Base-by-base conservation (phyloP, 1,140 invertebrate genomes). In the Lutraria rhynchaena region DNA sequence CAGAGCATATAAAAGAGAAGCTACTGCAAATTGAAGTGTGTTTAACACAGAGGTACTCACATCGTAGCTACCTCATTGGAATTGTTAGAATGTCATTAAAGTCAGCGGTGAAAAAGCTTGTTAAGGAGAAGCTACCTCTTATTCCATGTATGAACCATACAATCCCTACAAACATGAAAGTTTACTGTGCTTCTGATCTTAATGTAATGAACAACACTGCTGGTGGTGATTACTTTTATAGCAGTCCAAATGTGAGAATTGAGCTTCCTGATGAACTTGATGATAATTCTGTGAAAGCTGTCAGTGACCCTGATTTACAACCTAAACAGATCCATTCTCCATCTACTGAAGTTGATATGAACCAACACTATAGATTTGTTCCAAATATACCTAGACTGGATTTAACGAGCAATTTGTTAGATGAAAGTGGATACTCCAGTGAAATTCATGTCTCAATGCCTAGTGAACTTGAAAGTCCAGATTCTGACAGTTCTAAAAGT, bases 111-210 rank as follows among this genome's bases (percentile, higher is more conserved):
- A 88, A 88, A 67, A 87, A 86, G 67, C 78, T 91, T 11, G 86
- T 90, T 2, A 81, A 87, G 27, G 89, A 91, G 63, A 89, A 89
- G 65, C 86, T 88, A 63, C 83, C 87, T 3, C 61, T 92, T 11
- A 90, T 88, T 55, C 89, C 90, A 0, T 90, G 89, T 82, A 86
- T 90, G 83, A 88, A 90, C 53, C 81, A 89, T 46, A 88, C 87
- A 9, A 88, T 90, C 37, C 90, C 90, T n/a, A 83, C 88, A 57
- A 89, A 85, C 53, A 89, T 91, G 89, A 86, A 86, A 24, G 89
- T 91, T n/a, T 88, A 88, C 69, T 87, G 87, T 82, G 87, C 88
- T 15, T 82, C 82, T 0, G 86, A 89, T 31, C 55, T 90, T 3
- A 60, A 87, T 46, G 73, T 89, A 33, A 84, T 84, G 24, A 84